Base-by-base conservation (phyloP, 2,797 vertebrate genomes). In the Mormyrus proboscirostris region DNA sequence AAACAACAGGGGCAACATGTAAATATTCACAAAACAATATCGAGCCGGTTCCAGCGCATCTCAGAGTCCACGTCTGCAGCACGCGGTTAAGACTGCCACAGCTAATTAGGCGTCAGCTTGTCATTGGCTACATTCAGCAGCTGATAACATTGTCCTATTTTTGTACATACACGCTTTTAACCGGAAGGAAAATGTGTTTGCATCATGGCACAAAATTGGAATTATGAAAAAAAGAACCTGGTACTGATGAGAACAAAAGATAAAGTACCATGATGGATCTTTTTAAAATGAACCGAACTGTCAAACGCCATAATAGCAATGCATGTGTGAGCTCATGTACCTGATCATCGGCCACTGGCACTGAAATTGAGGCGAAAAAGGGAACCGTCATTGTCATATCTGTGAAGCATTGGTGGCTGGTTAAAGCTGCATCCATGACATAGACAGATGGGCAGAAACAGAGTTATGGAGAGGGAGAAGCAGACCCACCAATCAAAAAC, bases 51-150 rank as follows among this genome's bases (percentile, higher is more conserved):
- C 95, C 94, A 95, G 95, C 95, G 93, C 95, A 93, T 92, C 91
- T 93, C 90, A 87, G 69, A 65, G 89, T 91, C 91, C 94, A 94
- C 95, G 95, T 95, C 95, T 94, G 94, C 93, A 92, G 93, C 93
- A 93, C 93, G 93, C 94, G 95, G 95, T 94, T 94, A 92, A 95
- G 95, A 95, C 94, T 95, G 95, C 95, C 95, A 95, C 93, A 95
- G 94, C 95, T 95, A 92, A 95, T 95, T 94, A 94, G 94, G 95
- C 94, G 93, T 95, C 94, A 95, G n/a, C 94, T 94, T 94, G 95
- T 95, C 65, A 88, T 51, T 57, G 53, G 86, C 41, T 87, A 90
- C 89, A 87, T 57, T 65, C 47, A 86, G 92, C 88, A 84, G 69
- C 86, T 89, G 89, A 92, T 92, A 69, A 87, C 91, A 91, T 91